Base-by-base conservation (phyloP, 2,113 vertebrate species). In the Labeo catla region DNA sequence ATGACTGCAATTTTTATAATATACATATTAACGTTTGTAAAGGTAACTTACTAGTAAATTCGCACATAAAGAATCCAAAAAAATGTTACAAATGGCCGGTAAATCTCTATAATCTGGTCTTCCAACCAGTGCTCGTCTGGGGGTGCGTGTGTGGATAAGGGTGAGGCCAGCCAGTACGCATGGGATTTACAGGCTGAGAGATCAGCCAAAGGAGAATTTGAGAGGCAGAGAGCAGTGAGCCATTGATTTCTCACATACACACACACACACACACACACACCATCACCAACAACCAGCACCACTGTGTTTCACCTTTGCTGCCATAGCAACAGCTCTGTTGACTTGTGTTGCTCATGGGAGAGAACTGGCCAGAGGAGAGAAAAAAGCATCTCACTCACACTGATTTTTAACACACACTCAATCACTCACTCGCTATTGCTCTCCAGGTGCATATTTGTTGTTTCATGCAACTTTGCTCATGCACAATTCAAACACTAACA, bases 281-380 rank as follows among this genome's bases (percentile, higher is more conserved):
- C 43, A 52, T 73, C 81, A 80, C 82, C 70, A 57, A 34, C 43
- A 79, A 63, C 50, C 59, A 77, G 78, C 68, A 81, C 79, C 59
- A 77, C 59, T n/a, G 82, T 85, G 73, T 83, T 89, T 82, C 74
- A 81, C 63, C 72, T 81, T 73, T 63, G 86, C 78, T 87, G 65
- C 86, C 86, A 89, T 89, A 77, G 88, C 77, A 89, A 89, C 88
- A 82, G 72, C 84, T 63, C 86, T 86, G 87, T 86, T 88, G 84
- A 83, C 76, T 85, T 15, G 16, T 65, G 54, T 76, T 83, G 74
- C 61, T 87, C 85, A 49, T 79, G 50, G 47, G 84, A 73, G 82
- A 85, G 66, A 49, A 63, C 50, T 83, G 87, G 79, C 73, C 81
- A 81, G 88, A 52, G 23, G 19, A 80, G 23, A 61, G 13, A 4